Conservation (phyloP, 2,113 vertebrate species). For the Tragelaphus buxtoni region DNA sequence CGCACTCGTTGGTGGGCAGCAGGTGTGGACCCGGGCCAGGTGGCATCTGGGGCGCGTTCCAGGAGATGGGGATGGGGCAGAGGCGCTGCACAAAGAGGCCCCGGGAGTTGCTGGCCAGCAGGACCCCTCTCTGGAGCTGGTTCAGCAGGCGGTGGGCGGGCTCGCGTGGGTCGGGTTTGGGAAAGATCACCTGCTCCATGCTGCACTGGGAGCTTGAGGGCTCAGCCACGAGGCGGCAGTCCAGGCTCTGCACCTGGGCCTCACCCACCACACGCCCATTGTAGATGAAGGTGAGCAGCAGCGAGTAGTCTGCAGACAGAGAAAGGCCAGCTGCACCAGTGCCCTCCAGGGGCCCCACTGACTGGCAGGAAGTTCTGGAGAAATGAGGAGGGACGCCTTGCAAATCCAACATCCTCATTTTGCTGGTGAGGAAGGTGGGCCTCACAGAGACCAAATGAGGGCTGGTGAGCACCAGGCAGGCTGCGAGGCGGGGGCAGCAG, state of each 20-base stretch:
- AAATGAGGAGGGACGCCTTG: background rate
- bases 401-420: background rate
- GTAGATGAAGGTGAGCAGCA: slow-evolving; percentile 83
- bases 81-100: slow-evolving; percentile 85
- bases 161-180: slow-evolving; percentile 36
- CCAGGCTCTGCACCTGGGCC: slow-evolving; percentile 72
- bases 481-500: background rate
- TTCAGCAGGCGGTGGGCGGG: slow-evolving; percentile 79
- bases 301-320: slow-evolving; percentile 75
- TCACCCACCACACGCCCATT: slow-evolving; percentile 69
- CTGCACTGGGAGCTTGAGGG: background rate
- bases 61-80: slow-evolving; percentile 86
- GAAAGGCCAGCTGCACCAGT: background rate
- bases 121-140: slow-evolving; percentile 84
- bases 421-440: background rate
- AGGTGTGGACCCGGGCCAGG: slow-evolving; percentile 58
- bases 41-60: slow-evolving; percentile 79
- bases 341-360: background rate
- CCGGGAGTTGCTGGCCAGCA: slow-evolving; percentile 79
- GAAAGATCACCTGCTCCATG: slow-evolving; percentile 72
- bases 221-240: slow-evolving; percentile 73
- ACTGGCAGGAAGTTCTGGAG: background rate
- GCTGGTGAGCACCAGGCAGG: background rate
- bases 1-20: slow-evolving; percentile 80
- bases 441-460: background rate